Conservation (phyloP, 2,113 vertebrate genomes). For the Xiphorhynchus elegans region DNA sequence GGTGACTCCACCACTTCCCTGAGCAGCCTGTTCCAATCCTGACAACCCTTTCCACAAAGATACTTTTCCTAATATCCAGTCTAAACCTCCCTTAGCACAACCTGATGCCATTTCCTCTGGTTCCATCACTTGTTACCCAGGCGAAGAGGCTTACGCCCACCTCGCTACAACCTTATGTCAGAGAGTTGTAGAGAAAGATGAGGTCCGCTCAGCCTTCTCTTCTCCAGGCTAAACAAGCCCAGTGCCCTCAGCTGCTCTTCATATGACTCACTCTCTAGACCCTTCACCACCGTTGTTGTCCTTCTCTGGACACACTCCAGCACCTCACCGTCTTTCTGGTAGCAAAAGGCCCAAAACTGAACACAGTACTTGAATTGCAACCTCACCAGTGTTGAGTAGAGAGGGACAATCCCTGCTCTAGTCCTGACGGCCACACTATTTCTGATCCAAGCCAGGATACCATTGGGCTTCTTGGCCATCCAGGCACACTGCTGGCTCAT, state of each 20-base stretch:
- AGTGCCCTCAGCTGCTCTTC: not conserved
- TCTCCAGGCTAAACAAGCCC: not conserved
- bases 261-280: not conserved
- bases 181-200: rapidly evolving
- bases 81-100: not conserved
- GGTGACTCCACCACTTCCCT: not conserved
- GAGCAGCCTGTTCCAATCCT: not conserved
- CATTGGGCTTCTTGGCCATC: not conserved
- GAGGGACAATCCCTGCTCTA: rapidly evolving
- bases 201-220: not conserved
- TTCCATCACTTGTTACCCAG: not conserved
- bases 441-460: not conserved
- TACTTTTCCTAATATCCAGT: not conserved
- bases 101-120: not conserved
- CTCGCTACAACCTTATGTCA: not conserved
- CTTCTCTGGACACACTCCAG: not conserved
- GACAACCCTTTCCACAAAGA: not conserved
- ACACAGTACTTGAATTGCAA: not conserved
- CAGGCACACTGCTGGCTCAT: not conserved
- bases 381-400: rapidly evolving
- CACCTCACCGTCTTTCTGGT: not conserved
- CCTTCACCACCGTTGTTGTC: rapidly evolving
- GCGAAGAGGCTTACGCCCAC: not conserved
- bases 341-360: not conserved
- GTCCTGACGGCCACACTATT: not conserved